Conservation (phyloP, 2,797 vertebrate species). For the Sebastes cheni region DNA sequence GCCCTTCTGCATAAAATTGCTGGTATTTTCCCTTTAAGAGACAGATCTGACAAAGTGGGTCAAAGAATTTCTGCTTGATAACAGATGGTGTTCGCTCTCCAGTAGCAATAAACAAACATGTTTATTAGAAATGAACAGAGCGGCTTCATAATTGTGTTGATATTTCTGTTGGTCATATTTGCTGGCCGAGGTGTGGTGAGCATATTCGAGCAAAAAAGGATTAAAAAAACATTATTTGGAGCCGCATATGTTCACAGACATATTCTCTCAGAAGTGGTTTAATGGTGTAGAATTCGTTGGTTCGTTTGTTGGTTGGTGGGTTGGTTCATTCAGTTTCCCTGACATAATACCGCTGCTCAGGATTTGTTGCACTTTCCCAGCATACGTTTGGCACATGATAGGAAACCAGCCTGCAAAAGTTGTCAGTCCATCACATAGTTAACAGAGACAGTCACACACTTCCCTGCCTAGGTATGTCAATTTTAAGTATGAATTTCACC, state of each 20-base stretch:
- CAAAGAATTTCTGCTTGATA: conserved; percentile 68
- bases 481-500: conserved; percentile 20
- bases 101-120: conserved; percentile 70
- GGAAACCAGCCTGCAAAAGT: neutral
- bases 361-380: neutral
- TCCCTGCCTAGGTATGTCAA: neutral
- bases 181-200: neutral
- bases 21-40: conserved; percentile 37
- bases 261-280: neutral
- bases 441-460: conserved; percentile 26
- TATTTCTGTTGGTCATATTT: conserved; percentile 50
- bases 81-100: conserved; percentile 74
- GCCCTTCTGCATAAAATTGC: conserved; percentile 14
- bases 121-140: conserved; percentile 60
- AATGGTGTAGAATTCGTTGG: neutral
- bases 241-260: neutral
- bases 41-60: conserved; percentile 69
- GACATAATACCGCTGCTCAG: neutral
- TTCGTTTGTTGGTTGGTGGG: neutral
- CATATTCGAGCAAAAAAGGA: conserved; percentile 12
- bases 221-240: conserved; percentile 4
- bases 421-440: conserved; percentile 36
- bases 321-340: neutral
- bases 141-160: conserved; percentile 48
- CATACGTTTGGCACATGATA: neutral